A percentile compares a stretch with the other conserved stretches of the same genome.
These are phyloP conservation scores for Lethrus apterus DNA, from an alignment of 1,140 invertebrate species.

Conservation along the genomic window DNA sequence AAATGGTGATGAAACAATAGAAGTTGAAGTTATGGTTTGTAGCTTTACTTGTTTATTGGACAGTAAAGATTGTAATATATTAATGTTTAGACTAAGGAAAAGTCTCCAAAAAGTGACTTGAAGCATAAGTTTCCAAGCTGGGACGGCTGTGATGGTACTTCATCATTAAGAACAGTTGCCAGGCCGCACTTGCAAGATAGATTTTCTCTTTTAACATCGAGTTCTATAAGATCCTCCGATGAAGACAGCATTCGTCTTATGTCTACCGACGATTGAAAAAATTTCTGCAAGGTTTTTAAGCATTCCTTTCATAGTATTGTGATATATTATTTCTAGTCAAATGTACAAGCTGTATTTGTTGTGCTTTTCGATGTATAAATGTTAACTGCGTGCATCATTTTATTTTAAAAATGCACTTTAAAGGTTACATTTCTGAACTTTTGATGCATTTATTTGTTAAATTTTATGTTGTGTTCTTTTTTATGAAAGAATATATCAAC, in stretches of 20 bases:
- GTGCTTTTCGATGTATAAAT: not conserved
- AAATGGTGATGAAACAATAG: slow-evolving; percentile 30
- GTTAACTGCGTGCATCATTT: too few relatives aligned
- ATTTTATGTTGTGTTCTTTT: too few relatives aligned
- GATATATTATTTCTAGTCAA: slow-evolving; percentile 4
- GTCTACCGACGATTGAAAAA: slow-evolving; percentile 16
- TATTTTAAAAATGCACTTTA: too few relatives aligned
- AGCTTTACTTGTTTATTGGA: slow-evolving; percentile 2
- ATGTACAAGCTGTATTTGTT: not conserved
- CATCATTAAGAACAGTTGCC: slow-evolving; percentile 28
- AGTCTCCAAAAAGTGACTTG: slow-evolving; percentile 27
- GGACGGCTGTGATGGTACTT: slow-evolving; percentile 29
- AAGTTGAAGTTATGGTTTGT: slow-evolving; percentile 36
- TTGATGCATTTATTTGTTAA: too few relatives aligned
- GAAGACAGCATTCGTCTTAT: slow-evolving; percentile 35
- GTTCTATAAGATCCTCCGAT: slow-evolving; percentile 27
- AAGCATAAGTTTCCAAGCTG: slow-evolving; percentile 34
- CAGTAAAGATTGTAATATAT: slow-evolving; percentile 5
- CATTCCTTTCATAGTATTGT: too few relatives aligned
- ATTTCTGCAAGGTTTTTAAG: slow-evolving; percentile 6
- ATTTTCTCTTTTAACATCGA: slow-evolving; percentile 35
- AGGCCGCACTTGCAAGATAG: slow-evolving; percentile 34
- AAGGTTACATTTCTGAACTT: too few relatives aligned
- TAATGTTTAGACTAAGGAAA: slow-evolving; percentile 13
- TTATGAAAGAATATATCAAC: too few relatives aligned